These are phyloP conservation scores for Sinella curviseta DNA, from an alignment of 1,140 invertebrate species.

Conservation along the genomic window DNA sequence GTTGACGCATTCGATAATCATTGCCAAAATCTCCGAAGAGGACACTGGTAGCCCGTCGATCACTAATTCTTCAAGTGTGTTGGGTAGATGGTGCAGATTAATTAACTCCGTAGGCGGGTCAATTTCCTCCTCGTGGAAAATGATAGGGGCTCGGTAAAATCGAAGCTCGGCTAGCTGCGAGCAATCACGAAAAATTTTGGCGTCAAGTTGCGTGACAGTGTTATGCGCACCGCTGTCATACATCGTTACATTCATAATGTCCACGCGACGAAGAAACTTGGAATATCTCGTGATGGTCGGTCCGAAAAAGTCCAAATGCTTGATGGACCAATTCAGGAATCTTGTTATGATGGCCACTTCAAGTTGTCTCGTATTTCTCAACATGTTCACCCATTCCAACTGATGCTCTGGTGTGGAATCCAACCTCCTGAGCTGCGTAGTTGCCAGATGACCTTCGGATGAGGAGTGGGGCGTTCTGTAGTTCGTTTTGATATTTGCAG, in stretches of 20 bases:
- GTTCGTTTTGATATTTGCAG: neutral
- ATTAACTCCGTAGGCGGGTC: slow-evolving; percentile 27
- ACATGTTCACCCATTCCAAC: neutral
- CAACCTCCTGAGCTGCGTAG: neutral
- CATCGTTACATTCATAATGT: slow-evolving; percentile 32
- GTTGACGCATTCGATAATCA: neutral
- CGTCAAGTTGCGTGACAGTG: slow-evolving; percentile 17
- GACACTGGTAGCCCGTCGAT: slow-evolving; percentile 29
- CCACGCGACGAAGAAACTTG: neutral
- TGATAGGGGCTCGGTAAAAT: slow-evolving; percentile 29
- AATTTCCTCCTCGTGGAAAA: slow-evolving; percentile 25
- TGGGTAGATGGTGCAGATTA: slow-evolving; percentile 14
- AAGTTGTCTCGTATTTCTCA: neutral
- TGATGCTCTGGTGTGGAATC: neutral
- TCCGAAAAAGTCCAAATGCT: neutral
- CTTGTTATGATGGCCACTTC: neutral
- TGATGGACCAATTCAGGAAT: slow-evolving; percentile 8
- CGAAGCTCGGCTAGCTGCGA: slow-evolving; percentile 17
- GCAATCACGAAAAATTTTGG: slow-evolving; percentile 15
- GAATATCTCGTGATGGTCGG: neutral
- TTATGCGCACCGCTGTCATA: slow-evolving; percentile 24
- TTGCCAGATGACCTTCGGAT: neutral
- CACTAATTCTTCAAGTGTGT: neutral
- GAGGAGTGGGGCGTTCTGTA: neutral
- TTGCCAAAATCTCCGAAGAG: neutral